Evolutionary conservation across 2,113 vertebrate species (phyloP).

Genomic region (Oncorhynchus gorbuscha): DNA sequence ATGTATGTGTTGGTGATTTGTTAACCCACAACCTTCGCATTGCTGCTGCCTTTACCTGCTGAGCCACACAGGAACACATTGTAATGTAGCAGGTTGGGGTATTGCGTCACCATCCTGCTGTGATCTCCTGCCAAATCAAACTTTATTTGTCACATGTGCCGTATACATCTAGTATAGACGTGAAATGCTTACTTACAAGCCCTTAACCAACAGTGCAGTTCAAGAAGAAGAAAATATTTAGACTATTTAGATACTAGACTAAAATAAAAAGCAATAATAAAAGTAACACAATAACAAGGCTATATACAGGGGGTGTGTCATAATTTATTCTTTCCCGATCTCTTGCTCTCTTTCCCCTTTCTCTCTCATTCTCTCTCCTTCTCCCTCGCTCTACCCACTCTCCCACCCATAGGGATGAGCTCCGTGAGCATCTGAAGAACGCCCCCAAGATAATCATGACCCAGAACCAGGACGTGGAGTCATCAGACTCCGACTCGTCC

Average conservation of each 20-base stretch:
- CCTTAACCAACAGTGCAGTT: too few species aligned
- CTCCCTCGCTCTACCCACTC: constrained; percentile 57
- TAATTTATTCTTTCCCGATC: not conserved
- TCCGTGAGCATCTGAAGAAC: constrained; percentile 96
- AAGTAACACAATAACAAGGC: too few species aligned
- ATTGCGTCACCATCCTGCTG: not conserved
- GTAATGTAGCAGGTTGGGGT: not conserved
- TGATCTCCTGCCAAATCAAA: not conserved
- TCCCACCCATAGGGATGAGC: constrained; percentile 83
- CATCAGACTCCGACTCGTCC: constrained; percentile 78
- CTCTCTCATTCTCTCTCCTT: constrained; percentile 18
- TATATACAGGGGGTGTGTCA: too few species aligned
- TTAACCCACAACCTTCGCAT: not conserved
- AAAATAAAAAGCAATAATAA: too few species aligned
- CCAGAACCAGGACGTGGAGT: constrained; percentile 92
- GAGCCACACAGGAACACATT: constrained; percentile 79
- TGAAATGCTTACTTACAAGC: too few species aligned
- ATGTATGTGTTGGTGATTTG: not conserved
- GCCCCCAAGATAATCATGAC: constrained; percentile 97
- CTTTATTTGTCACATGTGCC: too few species aligned
- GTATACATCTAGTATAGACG: too few species aligned
- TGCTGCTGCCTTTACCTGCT: constrained; percentile 33
- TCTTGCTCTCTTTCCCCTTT: not conserved
- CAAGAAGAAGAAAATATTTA: too few species aligned
- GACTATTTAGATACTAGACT: too few species aligned